Evolutionary conservation across 2,797 vertebrate species (phyloP).

Genomic region (Lagorchestes hirsutus): DNA sequence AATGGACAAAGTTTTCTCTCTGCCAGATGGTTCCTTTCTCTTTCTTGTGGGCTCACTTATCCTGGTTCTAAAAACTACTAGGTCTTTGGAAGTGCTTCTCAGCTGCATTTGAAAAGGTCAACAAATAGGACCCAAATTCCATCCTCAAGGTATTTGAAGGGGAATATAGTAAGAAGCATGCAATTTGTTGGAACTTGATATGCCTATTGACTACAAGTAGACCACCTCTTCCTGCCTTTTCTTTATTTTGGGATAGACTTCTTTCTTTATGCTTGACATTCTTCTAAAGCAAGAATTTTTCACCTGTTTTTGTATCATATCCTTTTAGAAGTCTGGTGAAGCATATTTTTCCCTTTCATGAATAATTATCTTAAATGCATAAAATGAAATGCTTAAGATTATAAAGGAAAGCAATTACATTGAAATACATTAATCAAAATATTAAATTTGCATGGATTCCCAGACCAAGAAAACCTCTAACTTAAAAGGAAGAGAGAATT

Average conservation of each 20-base stretch:
- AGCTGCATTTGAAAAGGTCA: background rate
- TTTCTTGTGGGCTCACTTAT: background rate
- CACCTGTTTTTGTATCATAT: background rate
- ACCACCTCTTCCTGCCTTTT: rapidly evolving
- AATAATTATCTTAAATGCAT: background rate
- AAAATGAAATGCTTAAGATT: background rate
- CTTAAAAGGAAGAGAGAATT: background rate
- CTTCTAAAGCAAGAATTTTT: background rate
- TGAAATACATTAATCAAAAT: background rate
- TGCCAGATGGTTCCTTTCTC: rapidly evolving
- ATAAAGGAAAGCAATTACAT: background rate
- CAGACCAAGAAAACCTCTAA: background rate
- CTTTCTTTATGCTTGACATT: background rate
- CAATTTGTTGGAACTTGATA: background rate
- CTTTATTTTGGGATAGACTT: conserved; percentile 14
- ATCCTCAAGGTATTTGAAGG: conserved; percentile 15
- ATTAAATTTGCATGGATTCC: background rate
- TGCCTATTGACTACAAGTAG: background rate
- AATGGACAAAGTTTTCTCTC: conserved; percentile 12
- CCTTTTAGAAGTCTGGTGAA: background rate
- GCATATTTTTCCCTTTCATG: background rate
- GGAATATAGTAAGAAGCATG: background rate
- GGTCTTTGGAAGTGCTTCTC: background rate
- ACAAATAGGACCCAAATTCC: background rate
- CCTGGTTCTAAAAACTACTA: background rate